Evolutionary conservation across 2,888 invertebrate species (phyloP).

Genomic region (Globia sparganii): DNA sequence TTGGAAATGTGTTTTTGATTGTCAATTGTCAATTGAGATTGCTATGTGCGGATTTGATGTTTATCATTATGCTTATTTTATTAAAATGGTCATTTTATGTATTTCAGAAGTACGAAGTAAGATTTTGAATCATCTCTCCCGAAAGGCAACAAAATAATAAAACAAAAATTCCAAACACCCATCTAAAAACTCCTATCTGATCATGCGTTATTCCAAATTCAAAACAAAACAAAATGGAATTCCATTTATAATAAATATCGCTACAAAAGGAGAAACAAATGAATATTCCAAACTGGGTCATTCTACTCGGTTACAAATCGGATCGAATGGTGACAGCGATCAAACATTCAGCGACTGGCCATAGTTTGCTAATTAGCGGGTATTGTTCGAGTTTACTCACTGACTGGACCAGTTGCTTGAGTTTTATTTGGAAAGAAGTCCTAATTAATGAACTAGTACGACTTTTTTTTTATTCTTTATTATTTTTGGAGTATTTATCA

Average conservation of each 20-base stretch:
- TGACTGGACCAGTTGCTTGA: slow-evolving; percentile 5
- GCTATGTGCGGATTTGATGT: background rate
- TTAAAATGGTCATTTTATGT: background rate
- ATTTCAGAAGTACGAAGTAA: background rate
- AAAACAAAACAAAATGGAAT: slow-evolving; percentile 26
- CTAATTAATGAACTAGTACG: background rate
- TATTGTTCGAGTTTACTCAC: slow-evolving; percentile 27
- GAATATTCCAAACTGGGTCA: slow-evolving; percentile 48
- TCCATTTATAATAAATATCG: slow-evolving; percentile 24
- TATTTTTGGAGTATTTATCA: too few species aligned
- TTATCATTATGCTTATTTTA: background rate
- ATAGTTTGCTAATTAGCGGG: slow-evolving; percentile 66
- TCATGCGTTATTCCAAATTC: slow-evolving; percentile 12
- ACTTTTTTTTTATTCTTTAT: too few species aligned
- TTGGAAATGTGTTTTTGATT: slow-evolving; percentile 39
- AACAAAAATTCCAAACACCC: background rate
- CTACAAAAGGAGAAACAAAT: slow-evolving; percentile 29
- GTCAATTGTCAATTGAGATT: background rate
- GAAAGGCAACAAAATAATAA: background rate
- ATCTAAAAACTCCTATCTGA: background rate
- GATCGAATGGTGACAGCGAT: slow-evolving; percentile 59
- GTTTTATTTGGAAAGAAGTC: slow-evolving; percentile 5
- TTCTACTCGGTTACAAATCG: slow-evolving; percentile 28
- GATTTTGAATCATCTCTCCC: background rate
- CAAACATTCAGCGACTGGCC: slow-evolving; percentile 68